Evolutionary conservation across 2,888 invertebrate genomes (phyloP).

Genomic region (Rhagonycha fulva): DNA sequence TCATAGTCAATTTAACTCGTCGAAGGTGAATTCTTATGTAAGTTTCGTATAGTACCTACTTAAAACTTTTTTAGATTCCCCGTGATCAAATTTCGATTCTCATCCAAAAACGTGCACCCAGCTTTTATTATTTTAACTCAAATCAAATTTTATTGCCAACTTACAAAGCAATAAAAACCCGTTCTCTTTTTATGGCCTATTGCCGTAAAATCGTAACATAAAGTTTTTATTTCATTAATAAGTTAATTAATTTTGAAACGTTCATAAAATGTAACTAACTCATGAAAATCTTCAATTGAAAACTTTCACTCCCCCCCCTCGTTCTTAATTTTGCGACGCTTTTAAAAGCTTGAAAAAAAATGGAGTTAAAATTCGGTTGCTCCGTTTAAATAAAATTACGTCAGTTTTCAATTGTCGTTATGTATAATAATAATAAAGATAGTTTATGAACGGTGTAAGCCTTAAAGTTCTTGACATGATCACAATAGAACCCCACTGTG

Average conservation of each 20-base stretch:
- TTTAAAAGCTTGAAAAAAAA: background rate
- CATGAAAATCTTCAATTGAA: no score
- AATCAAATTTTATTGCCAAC: background rate
- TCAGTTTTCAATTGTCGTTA: constrained; percentile 40
- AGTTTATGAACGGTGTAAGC: constrained; percentile 52
- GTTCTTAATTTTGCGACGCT: no score
- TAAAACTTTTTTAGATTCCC: background rate
- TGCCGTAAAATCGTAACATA: background rate
- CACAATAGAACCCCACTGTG: constrained; percentile 53
- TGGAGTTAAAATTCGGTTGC: constrained; percentile 25
- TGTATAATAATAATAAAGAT: constrained; percentile 52
- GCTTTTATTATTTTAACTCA: background rate
- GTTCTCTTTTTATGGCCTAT: background rate
- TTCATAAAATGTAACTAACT: background rate
- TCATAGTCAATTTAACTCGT: background rate
- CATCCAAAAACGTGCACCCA: background rate
- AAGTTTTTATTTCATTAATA: background rate
- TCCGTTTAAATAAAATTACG: constrained; percentile 35
- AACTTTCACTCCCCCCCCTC: no score
- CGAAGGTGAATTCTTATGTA: background rate
- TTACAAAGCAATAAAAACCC: background rate
- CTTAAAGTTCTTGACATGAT: constrained; percentile 52
- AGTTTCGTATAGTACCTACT: background rate
- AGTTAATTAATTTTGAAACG: background rate
- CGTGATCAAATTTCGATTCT: background rate